Evolutionary conservation across 2,888 invertebrate species (phyloP).

Genomic region (Neoitamus cyanurus): DNA sequence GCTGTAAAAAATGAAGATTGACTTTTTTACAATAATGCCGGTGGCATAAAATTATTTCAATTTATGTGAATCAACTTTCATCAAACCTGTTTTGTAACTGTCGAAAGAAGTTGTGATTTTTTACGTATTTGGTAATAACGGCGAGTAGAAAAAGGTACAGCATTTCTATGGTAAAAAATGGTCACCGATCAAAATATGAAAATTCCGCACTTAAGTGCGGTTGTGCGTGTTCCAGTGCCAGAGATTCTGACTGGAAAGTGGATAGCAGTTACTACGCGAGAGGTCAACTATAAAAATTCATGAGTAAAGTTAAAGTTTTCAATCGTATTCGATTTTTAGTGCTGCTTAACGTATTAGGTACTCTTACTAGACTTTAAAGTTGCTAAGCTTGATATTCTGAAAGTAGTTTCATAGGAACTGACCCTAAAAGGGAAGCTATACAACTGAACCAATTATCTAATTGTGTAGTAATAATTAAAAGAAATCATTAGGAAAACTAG

Average conservation of each 20-base stretch:
- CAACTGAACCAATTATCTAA: neutral
- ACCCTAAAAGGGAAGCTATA: neutral
- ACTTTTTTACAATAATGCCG: conserved; percentile 2
- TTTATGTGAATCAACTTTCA: conserved; percentile 30
- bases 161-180: neutral
- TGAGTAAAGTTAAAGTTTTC: neutral
- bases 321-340: neutral
- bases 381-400: neutral
- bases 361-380: neutral
- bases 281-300: conserved; percentile 1
- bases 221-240: neutral
- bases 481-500: too few relatives aligned
- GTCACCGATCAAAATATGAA: neutral
- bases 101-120: conserved; percentile 8
- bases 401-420: neutral
- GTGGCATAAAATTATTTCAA: conserved; percentile 21
- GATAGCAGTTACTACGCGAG: neutral
- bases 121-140: conserved; percentile 8
- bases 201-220: conserved; percentile 7
- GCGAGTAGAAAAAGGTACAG: conserved; percentile 8
- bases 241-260: neutral
- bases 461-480: neutral
- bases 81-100: conserved; percentile 34
- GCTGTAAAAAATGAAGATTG: neutral
- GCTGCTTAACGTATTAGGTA: neutral